Evolutionary conservation across 2,888 invertebrate genomes (phyloP), one percentile per base, ranked within the genome.

Genomic region (Ophion costatus): DNA sequence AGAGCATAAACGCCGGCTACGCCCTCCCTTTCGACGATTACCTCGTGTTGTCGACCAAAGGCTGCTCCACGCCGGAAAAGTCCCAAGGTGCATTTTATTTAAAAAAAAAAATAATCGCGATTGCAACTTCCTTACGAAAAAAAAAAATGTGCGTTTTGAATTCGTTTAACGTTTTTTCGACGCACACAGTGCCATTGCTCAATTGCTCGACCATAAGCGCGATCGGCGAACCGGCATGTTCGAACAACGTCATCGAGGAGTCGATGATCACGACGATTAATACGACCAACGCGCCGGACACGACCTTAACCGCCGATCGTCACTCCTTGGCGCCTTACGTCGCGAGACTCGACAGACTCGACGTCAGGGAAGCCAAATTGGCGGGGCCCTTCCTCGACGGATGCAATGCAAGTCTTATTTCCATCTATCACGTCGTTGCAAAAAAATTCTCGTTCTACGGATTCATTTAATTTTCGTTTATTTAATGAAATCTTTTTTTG

Each of bases 311-410:
- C 7, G 20, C 10, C 14, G 82, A 80, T 81, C 75, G 77, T 64
- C 84, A 84, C n/a, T 63, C 57, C n/a, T 4, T 75, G 38, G 76
- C 85, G 20, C 88, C 88, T 33, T 91, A 92, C 79, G 87, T 89
- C 85, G 61, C 82, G 20, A 74, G 82, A 29, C 56, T 92, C 17
- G 90, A 91, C 0, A 90, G 81, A 78, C 94, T 97, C 63, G 96
- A 97, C 89, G 94, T 97, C 87, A 95, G 95, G 79, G 94, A 95
- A 82, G 96, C 96, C 1, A 96, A 96, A 91, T 95, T 95, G 91
- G 96, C 96, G 85, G 98, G 98, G 51, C 95, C 96, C 83, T 98
- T 98, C 92, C 95, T 98, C 80, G 98, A 98, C 94, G 98, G 98
- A 71, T 98, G 98, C 92, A 97, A 96, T 94, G 97, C 97, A 93